Base-by-base conservation (phyloP, 2,113 vertebrate genomes). In the Taxidea taxus region DNA sequence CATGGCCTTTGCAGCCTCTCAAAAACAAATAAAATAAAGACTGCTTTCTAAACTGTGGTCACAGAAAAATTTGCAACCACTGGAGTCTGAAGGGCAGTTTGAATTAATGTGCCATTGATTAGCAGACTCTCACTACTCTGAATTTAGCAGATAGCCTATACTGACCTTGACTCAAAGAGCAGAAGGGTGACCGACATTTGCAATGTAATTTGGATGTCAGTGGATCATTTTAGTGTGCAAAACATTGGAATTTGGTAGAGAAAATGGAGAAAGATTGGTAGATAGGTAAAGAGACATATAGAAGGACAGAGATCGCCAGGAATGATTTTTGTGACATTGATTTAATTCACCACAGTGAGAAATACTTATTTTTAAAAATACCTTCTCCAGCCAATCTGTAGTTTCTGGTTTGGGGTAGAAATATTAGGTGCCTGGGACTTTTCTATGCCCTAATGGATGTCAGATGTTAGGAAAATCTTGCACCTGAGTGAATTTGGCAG, bases 81-180 rank as follows among this genome's bases (percentile, higher is more conserved):
- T 86, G 18, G 6, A 37, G 74, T 91, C 23, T 96, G 98, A 98
- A 93, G 54, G 62, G 75, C 90, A 97, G 60, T 97, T 97, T 96
- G 97, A 96, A 97, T 90, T 77, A 74, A 95, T 95, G 87, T 49
- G 66, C 25, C 81, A 90, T 83, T 86, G 96, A 95, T 91, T 25
- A 11, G 14, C 60, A 20, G 83, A 85, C 56, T 58, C 56, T 1
- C 1, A 64, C 49, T 16, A 62, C 18, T 84, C 80, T 84, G 75
- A 94, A 96, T 89, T 62, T 74, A 89, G 37, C 34, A 95, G 93
- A 75, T 87, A 58, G 34, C 27, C 72, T 54, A 15, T 72, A 88
- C 80, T 95, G 94, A 92, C 44, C 47, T 89, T 92, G 64, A 44
- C 68, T 88, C 51, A 87, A 92, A 68, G 23, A 70, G 18, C 10